Base-by-base conservation (phyloP, 2,888 invertebrate species). In the Epistrophe eligans region DNA sequence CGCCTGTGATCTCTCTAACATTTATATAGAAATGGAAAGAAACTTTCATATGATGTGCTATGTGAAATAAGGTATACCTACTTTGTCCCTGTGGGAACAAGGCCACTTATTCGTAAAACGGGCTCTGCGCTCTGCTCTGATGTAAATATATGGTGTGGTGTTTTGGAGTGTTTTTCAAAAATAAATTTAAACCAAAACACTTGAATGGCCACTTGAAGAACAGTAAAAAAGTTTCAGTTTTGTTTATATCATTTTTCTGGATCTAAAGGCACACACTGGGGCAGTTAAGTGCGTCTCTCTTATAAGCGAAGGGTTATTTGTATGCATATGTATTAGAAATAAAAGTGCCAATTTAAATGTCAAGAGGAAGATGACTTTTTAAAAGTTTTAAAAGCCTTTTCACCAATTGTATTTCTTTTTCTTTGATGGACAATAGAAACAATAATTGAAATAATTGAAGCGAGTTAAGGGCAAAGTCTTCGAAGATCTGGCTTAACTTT, bases 181-280 rank as follows among this genome's bases (percentile, higher is more conserved):
- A 77, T 73, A 62, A 58, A 70, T 79, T 83, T 55, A 85, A 80
- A 85, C 48, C 77, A 81, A 85, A 77, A 82, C 82, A 85, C 85
- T 85, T 85, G 85, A 85, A 73, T 55, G 70, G 70, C 70, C 85
- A 74, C 77, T 85, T 81, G 81, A 72, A 50, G 43, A 62, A 58
- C 40, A 52, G n/a, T 15, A 17, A 43, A 81, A 81, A 85, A 79
- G 70, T 81, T 85, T 72, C 32, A 50, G 19, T 64, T 79, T 80
- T 74, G 70, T 50, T 70, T 66, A 67, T 45, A 60, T 79, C 9
- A 70, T 58, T 52, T n/a, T 67, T 50, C 11, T 57, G 15, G n/a
- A 64, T 72, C 67, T 57, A 48, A 58, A 60, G 73, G 77, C 66
- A 77, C 66, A 77, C 62, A 48, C 32, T 64, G 77, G 64, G 64